Conservation (phyloP, 1,140 invertebrate species). For the Euura lappo region DNA sequence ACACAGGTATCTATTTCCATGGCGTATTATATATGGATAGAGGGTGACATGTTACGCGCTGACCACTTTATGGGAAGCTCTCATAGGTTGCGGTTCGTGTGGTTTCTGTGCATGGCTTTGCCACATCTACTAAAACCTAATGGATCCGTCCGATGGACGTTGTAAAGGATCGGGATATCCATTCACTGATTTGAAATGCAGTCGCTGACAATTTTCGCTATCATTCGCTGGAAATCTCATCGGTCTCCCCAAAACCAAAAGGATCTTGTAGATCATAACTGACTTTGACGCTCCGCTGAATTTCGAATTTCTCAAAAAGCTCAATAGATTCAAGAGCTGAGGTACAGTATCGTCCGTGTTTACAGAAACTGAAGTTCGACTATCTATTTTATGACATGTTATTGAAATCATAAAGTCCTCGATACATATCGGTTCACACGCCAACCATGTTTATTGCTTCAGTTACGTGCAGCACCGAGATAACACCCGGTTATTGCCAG, state of each 20-base stretch:
- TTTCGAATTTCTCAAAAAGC: too few species aligned
- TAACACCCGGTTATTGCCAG: slow-evolving; percentile 24
- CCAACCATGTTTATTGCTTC: slow-evolving; percentile 35
- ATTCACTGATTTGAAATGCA: too few species aligned
- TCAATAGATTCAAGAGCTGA: too few species aligned
- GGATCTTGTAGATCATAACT: too few species aligned
- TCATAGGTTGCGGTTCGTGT: slow-evolving; percentile 27
- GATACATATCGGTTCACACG: slow-evolving; percentile 35
- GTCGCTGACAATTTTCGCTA: too few species aligned
- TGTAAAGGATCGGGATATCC: background rate
- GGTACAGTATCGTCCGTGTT: background rate
- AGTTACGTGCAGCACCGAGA: slow-evolving; percentile 32
- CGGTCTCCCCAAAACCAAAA: too few species aligned
- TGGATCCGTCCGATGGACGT: background rate
- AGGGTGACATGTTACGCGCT: slow-evolving; percentile 22
- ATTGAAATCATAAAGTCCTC: slow-evolving; percentile 29
- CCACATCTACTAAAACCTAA: slow-evolving; percentile 31
- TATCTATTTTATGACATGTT: slow-evolving; percentile 17
- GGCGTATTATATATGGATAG: slow-evolving; percentile 22
- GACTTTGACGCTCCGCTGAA: too few species aligned
- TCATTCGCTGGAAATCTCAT: too few species aligned
- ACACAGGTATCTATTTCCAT: slow-evolving; percentile 24
- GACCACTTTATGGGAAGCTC: slow-evolving; percentile 30
- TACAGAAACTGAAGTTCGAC: background rate
- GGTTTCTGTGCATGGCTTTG: slow-evolving; percentile 25